Evolutionary conservation across 2,888 invertebrate genomes (phyloP).

Genomic region (Callinectes sapidus): DNA sequence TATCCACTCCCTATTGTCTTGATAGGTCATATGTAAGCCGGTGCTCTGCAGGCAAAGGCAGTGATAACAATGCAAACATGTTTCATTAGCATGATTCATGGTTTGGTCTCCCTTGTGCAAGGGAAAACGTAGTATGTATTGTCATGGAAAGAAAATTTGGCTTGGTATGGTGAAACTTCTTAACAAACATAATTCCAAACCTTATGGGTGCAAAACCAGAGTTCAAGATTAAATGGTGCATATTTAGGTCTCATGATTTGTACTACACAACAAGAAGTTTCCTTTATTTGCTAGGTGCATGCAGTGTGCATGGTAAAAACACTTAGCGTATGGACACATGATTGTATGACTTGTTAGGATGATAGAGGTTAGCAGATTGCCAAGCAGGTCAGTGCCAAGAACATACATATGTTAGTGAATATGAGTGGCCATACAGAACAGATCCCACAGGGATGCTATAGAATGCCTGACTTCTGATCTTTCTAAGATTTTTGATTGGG

Average conservation of each 20-base stretch:
- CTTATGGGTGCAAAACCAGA: neutral
- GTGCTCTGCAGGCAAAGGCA: conserved; percentile 61
- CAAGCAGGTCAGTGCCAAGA: no score
- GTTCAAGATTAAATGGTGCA: neutral
- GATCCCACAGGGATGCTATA: no score
- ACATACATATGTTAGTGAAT: no score
- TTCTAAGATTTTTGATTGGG: no score
- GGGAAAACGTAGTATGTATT: neutral
- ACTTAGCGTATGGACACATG: no score
- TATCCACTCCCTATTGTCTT: conserved; percentile 73
- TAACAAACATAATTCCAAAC: neutral
- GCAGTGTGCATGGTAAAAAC: no score
- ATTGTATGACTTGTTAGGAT: no score
- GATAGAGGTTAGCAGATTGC: no score
- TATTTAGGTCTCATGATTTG: neutral
- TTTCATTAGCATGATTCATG: neutral
- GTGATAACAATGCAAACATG: neutral
- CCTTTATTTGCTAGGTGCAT: neutral
- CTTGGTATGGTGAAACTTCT: neutral
- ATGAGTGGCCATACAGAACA: no score
- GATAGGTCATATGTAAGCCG: conserved; percentile 72
- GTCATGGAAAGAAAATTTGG: neutral
- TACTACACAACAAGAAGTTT: neutral
- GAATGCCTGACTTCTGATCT: no score
- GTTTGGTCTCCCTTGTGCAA: neutral